Evolutionary conservation across 2,113 vertebrate genomes (phyloP).

Genomic region (Aleadryas rufinucha): DNA sequence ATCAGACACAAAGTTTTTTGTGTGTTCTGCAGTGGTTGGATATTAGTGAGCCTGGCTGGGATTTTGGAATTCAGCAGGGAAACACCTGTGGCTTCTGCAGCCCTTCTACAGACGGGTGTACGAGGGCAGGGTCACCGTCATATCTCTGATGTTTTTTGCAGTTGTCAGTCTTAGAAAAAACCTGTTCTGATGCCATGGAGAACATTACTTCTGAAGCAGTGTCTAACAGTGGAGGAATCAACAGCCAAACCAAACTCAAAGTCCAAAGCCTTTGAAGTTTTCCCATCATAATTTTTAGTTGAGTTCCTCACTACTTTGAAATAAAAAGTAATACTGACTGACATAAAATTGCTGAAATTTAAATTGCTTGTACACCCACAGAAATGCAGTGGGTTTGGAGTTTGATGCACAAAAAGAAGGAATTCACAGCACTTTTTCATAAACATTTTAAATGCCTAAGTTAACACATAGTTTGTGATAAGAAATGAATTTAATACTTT

Average conservation of each 20-base stretch:
- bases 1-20: background rate
- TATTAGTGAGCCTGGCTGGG: background rate
- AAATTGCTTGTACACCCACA: slow-evolving; percentile 58
- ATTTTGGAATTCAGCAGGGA: background rate
- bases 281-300: background rate
- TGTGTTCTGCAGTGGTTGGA: background rate
- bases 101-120: background rate
- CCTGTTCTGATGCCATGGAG: background rate
- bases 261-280: slow-evolving; percentile 4
- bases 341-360: slow-evolving; percentile 29
- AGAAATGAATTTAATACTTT: slow-evolving; percentile 37
- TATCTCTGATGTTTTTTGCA: background rate
- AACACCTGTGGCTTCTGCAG: background rate
- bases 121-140: background rate
- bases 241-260: background rate
- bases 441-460: slow-evolving; percentile 46
- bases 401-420: slow-evolving; percentile 41
- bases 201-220: background rate
- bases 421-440: slow-evolving; percentile 34
- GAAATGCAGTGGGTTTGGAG: slow-evolving; percentile 41
- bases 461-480: slow-evolving; percentile 12
- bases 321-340: slow-evolving; percentile 20
- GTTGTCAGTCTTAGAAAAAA: background rate
- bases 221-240: background rate
- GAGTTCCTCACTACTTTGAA: background rate